A percentile compares a stretch with the other conserved stretches of the same genome.
Evolutionary conservation across 2,797 vertebrate genomes (phyloP).

Genomic region (Prionace glauca): DNA sequence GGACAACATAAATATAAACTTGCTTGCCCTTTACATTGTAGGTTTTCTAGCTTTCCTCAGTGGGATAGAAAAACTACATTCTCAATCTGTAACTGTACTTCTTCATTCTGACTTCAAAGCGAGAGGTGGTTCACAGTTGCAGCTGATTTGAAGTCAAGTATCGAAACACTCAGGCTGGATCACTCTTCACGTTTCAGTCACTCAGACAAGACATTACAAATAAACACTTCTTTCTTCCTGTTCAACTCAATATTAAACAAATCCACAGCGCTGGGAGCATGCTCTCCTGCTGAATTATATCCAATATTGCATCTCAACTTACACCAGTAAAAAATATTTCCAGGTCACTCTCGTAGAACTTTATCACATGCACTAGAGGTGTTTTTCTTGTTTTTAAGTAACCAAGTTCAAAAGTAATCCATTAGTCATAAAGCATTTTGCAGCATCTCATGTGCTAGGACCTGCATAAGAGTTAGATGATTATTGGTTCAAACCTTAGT

Average conservation of each 20-base stretch:
- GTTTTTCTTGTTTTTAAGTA: neutral
- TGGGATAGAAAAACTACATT: neutral
- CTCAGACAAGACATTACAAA: neutral
- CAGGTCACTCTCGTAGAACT: neutral
- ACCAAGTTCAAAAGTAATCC: neutral
- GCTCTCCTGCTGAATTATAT: neutral
- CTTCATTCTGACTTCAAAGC: neutral
- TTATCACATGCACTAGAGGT: neutral
- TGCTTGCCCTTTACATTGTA: neutral
- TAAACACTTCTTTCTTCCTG: neutral
- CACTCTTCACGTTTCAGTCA: neutral
- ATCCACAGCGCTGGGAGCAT: neutral
- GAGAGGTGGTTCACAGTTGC: neutral
- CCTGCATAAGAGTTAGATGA: neutral
- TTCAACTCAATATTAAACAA: neutral
- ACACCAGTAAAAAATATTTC: neutral
- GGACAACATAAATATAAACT: neutral
- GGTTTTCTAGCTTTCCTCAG: neutral
- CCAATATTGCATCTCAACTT: neutral
- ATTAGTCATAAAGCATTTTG: neutral
- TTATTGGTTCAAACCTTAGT: neutral
- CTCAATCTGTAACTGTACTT: neutral
- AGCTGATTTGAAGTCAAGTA: neutral
- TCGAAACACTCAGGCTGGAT: neutral
- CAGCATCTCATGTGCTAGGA: too few relatives aligned